phyloP scores from a whole-genome alignment of 1,140 invertebrate genomes.

The Coptotermes formosanus region DNA sequence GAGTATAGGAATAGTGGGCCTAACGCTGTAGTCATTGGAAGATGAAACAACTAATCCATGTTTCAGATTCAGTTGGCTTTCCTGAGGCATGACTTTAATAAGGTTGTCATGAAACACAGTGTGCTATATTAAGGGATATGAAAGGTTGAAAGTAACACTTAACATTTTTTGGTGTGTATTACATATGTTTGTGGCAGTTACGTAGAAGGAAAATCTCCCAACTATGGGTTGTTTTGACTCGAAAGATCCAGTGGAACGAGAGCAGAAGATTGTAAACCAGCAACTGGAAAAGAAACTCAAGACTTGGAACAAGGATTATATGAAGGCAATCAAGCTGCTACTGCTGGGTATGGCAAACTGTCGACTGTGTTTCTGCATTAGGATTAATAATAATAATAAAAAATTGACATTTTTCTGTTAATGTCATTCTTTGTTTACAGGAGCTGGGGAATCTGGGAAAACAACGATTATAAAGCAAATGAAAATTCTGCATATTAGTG shows the following conservation, averaged over 20 bases:
- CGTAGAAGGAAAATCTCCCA: background rate
- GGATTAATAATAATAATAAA: too few species aligned
- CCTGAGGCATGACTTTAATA: too few species aligned
- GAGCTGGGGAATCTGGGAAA: slow-evolving; percentile 67
- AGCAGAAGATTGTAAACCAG: slow-evolving; percentile 39
- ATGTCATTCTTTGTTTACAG: slow-evolving; percentile 24
- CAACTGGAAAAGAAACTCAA: slow-evolving; percentile 47
- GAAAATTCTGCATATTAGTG: slow-evolving; percentile 74
- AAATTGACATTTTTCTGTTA: background rate
- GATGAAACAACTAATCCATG: too few species aligned
- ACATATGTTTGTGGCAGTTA: background rate
- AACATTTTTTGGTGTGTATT: background rate
- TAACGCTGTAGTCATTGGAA: too few species aligned
- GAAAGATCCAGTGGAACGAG: background rate
- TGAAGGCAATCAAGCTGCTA: slow-evolving; percentile 61
- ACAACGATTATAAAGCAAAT: slow-evolving; percentile 82
- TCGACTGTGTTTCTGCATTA: background rate
- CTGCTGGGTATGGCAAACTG: slow-evolving; percentile 52
- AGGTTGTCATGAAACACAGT: too few species aligned
- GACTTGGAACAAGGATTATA: slow-evolving; percentile 44
- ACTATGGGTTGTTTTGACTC: background rate
- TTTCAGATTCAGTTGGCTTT: too few species aligned
- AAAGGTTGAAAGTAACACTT: too few species aligned
- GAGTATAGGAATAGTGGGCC: too few species aligned
- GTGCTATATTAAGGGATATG: too few species aligned